Conservation (phyloP, 1,140 invertebrate genomes). For the Drosophila miranda region DNA sequence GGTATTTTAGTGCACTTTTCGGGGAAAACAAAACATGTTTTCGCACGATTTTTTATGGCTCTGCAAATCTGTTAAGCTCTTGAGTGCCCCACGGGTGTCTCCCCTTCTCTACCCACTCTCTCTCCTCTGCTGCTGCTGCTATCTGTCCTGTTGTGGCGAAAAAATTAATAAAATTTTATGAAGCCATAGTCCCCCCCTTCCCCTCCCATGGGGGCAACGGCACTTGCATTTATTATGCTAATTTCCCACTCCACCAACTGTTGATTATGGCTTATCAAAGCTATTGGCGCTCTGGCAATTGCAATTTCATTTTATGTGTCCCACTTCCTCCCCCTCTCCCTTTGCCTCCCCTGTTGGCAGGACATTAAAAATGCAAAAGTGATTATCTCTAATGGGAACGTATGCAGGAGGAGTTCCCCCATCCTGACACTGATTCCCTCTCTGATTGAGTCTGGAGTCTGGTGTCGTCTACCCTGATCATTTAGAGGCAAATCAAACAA, state of each 20-base stretch:
- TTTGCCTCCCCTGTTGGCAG: not conserved
- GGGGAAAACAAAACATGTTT: not conserved
- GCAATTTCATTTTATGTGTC: constrained; percentile 65
- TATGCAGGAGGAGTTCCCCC: constrained; percentile 4
- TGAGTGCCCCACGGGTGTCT: constrained; percentile 41
- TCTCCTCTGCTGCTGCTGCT: not conserved
- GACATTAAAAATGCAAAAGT: constrained; percentile 70
- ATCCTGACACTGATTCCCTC: constrained; percentile 3
- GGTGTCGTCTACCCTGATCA: no score
- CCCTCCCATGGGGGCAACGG: constrained; percentile 5
- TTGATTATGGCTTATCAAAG: constrained; percentile 68
- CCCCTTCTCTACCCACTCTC: no score
- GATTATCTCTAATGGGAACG: constrained; percentile 74
- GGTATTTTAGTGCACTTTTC: constrained; percentile 60
- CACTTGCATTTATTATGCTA: constrained; percentile 68
- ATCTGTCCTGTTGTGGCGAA: constrained; percentile 1
- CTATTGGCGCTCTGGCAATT: constrained; percentile 58
- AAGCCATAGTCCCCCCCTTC: not conserved
- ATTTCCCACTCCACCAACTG: constrained; percentile 39
- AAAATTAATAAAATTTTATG: constrained; percentile 79
- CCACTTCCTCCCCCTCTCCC: no score
- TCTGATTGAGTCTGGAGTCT: constrained; percentile 25
- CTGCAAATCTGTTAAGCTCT: constrained; percentile 73
- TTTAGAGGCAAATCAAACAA: constrained; percentile 21
- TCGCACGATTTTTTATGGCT: constrained; percentile 47